These are phyloP conservation scores for Eupeodes corollae DNA, from an alignment of 1,140 invertebrate genomes.

Conservation along the genomic window DNA sequence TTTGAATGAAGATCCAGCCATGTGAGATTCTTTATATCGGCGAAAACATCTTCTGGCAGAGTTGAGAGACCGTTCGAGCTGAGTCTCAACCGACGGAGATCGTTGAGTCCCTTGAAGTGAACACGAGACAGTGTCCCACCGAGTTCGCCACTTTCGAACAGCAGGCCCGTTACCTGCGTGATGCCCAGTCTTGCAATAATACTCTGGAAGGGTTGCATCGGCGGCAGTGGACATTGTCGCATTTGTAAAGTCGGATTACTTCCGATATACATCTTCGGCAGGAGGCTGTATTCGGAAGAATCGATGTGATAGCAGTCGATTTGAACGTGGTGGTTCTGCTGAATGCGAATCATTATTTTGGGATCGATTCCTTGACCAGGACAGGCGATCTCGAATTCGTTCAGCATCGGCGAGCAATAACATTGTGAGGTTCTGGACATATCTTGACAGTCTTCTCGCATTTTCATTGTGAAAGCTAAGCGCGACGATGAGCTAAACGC, in stretches of 20 bases:
- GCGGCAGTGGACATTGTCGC: slow-evolving; percentile 24
- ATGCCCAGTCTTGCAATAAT: slow-evolving; percentile 26
- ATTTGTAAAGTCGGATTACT: slow-evolving; percentile 22
- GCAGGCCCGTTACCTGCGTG: slow-evolving; percentile 13
- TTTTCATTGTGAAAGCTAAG: slow-evolving; percentile 9
- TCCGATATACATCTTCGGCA: slow-evolving; percentile 23
- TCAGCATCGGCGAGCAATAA: slow-evolving; percentile 17
- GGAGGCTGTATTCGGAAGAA: slow-evolving; percentile 17
- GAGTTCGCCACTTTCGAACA: slow-evolving; percentile 28
- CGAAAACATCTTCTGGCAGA: slow-evolving; percentile 47
- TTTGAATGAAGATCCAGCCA: slow-evolving; percentile 49
- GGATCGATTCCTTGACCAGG: slow-evolving; percentile 18
- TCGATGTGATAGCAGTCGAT: slow-evolving; percentile 25
- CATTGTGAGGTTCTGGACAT: slow-evolving; percentile 15
- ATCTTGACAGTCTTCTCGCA: slow-evolving; percentile 23
- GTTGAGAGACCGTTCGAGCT: slow-evolving; percentile 30
- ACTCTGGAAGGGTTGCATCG: slow-evolving; percentile 19
- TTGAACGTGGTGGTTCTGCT: slow-evolving; percentile 15
- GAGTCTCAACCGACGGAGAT: slow-evolving; percentile 20
- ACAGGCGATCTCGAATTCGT: slow-evolving; percentile 25
- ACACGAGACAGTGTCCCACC: slow-evolving; percentile 23
- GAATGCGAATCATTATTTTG: slow-evolving; percentile 22
- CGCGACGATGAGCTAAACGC: too few relatives aligned
- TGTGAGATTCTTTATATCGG: slow-evolving; percentile 44
- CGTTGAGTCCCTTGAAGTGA: slow-evolving; percentile 22